phyloP scores from a whole-genome alignment of 2,797 vertebrate species.

The Furcifer pardalis region DNA sequence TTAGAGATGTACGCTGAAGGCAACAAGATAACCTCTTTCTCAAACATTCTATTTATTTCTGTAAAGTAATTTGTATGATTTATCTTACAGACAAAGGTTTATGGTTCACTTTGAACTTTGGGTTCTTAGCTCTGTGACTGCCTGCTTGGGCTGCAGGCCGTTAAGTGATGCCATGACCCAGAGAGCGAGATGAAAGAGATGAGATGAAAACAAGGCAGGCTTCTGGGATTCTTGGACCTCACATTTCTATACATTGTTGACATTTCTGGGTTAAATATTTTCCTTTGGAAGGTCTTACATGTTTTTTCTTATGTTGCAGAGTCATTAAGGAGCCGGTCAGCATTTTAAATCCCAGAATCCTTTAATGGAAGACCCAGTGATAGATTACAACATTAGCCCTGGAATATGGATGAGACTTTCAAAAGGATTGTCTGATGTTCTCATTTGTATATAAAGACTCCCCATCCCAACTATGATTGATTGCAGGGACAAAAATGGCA shows the following conservation, averaged over 20 bases:
- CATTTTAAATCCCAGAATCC: constrained; percentile 31
- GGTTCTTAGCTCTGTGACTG: constrained; percentile 75
- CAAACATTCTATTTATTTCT: constrained; percentile 76
- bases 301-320: constrained; percentile 41
- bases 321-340: constrained; percentile 32
- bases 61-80: constrained; percentile 79
- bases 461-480: not conserved
- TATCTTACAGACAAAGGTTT: constrained; percentile 74
- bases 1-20: constrained; percentile 76
- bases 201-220: constrained; percentile 70
- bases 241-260: constrained; percentile 69
- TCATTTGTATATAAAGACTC: not conserved
- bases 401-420: constrained; percentile 45
- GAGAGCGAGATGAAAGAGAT: constrained; percentile 72
- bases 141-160: constrained; percentile 69
- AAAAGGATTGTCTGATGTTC: constrained; percentile 41
- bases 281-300: constrained; percentile 63
- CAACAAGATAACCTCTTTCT: constrained; percentile 75
- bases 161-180: constrained; percentile 76
- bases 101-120: constrained; percentile 77
- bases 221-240: constrained; percentile 70
- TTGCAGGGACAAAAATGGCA: constrained; percentile 24
- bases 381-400: not conserved
- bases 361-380: not conserved
- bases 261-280: constrained; percentile 72